phyloP scores from a whole-genome alignment of 92 coral and sea anemone genomes.

The Desmophyllum pertusum region DNA sequence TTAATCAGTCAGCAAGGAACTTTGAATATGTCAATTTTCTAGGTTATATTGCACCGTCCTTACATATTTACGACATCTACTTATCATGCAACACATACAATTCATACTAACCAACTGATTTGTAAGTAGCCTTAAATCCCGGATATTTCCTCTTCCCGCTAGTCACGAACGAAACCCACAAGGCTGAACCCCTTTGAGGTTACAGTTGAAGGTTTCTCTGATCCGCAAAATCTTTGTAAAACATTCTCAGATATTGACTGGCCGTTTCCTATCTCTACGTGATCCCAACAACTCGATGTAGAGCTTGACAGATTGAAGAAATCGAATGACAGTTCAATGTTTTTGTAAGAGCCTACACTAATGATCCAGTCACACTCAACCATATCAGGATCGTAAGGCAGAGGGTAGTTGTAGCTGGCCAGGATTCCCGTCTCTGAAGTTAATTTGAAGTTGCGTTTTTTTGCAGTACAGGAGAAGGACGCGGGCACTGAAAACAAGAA shows the following conservation, averaged over 20 bases:
- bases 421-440: conserved; percentile 23
- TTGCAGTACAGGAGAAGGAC: conserved; percentile 45
- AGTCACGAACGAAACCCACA: conserved; percentile 47
- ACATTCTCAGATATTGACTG: not conserved
- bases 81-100: not conserved
- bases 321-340: conserved; percentile 48
- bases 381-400: conserved; percentile 25
- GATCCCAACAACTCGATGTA: conserved; percentile 33
- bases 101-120: conserved; percentile 22
- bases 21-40: too few relatives aligned
- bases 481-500: conserved; percentile 51
- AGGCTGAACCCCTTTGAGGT: conserved; percentile 24
- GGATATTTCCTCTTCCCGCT: conserved; percentile 4
- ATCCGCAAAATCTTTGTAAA: conserved; percentile 37
- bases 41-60: too few relatives aligned
- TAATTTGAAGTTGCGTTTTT: not conserved
- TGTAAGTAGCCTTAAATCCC: conserved; percentile 66
- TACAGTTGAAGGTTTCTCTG: conserved; percentile 31
- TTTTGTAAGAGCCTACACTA: not conserved
- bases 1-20: too few relatives aligned
- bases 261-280: conserved; percentile 50
- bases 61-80: too few relatives aligned
- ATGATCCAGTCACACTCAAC: conserved; percentile 40
- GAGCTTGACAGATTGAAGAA: conserved; percentile 46
- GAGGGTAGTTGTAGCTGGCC: conserved; percentile 66